These are phyloP conservation scores for Gobiocypris rarus DNA, from an alignment of 2,113 vertebrate species.

Conservation along the genomic window DNA sequence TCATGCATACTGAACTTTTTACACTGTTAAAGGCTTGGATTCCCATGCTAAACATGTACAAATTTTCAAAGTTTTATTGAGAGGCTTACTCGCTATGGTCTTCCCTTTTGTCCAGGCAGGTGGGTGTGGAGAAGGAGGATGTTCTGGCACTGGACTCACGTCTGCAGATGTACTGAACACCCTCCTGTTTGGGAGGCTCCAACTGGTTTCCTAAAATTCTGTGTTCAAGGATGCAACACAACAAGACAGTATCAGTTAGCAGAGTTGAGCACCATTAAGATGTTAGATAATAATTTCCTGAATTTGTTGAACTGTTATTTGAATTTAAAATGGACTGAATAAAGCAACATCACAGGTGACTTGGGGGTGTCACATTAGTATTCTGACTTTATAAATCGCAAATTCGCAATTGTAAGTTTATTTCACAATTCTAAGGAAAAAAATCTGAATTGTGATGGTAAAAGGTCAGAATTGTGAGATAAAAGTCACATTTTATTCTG, in stretches of 20 bases:
- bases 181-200: conserved; percentile 76
- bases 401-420: too few species aligned
- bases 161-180: conserved; percentile 77
- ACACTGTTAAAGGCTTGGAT: too few species aligned
- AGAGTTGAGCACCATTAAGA: background rate
- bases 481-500: too few species aligned
- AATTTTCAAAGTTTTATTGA: too few species aligned
- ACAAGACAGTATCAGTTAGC: background rate
- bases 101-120: conserved; percentile 52
- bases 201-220: conserved; percentile 82
- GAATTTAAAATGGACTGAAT: background rate
- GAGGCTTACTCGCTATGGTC: conserved; percentile 71
- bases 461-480: too few species aligned
- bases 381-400: too few species aligned
- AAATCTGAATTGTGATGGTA: too few species aligned
- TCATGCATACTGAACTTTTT: too few species aligned
- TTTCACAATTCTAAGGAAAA: too few species aligned
- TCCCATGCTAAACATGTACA: too few species aligned
- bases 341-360: background rate
- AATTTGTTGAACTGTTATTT: background rate
- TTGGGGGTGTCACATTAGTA: background rate
- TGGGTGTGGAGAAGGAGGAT: conserved; percentile 11
- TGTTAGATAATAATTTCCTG: background rate
- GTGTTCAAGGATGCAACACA: background rate
- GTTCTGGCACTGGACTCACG: conserved; percentile 33